These are phyloP conservation scores for Dolichoris vasculosae DNA, from an alignment of 1,140 invertebrate species.

Conservation along the genomic window DNA sequence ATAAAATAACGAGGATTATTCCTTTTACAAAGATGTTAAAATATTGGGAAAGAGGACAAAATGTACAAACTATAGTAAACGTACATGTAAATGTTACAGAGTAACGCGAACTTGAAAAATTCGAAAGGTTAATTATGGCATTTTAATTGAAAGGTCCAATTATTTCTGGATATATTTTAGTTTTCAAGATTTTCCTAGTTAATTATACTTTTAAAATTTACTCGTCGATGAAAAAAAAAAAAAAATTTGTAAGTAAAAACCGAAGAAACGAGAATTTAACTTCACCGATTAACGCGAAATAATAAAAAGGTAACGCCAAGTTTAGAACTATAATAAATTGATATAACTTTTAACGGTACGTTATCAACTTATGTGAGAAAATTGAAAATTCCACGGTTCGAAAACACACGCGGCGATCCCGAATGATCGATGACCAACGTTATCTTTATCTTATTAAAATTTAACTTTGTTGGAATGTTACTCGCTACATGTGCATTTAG, in stretches of 20 bases:
- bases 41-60: background rate
- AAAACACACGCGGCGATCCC: constrained; percentile 43
- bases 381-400: constrained; percentile 50
- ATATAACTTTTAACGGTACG: constrained; percentile 35
- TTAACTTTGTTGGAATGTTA: constrained; percentile 46
- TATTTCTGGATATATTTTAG: too few species aligned
- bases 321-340: constrained; percentile 25
- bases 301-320: background rate
- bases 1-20: background rate
- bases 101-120: too few species aligned
- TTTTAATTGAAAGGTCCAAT: too few species aligned
- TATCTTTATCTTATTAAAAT: constrained; percentile 48
- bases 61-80: background rate
- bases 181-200: background rate
- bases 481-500: constrained; percentile 27
- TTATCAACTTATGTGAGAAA: constrained; percentile 54
- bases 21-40: background rate
- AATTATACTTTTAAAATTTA: background rate
- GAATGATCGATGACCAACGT: constrained; percentile 49
- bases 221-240: background rate
- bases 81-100: too few species aligned
- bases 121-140: too few species aligned
- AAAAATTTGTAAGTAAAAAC: background rate
- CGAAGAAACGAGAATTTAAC: background rate
- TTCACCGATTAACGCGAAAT: background rate